Percentiles rank a stretch among this genome's conserved stretches.
phyloP scores from a whole-genome alignment of 35 echinoderm and acorn worm species.

The Diadema setosum region DNA sequence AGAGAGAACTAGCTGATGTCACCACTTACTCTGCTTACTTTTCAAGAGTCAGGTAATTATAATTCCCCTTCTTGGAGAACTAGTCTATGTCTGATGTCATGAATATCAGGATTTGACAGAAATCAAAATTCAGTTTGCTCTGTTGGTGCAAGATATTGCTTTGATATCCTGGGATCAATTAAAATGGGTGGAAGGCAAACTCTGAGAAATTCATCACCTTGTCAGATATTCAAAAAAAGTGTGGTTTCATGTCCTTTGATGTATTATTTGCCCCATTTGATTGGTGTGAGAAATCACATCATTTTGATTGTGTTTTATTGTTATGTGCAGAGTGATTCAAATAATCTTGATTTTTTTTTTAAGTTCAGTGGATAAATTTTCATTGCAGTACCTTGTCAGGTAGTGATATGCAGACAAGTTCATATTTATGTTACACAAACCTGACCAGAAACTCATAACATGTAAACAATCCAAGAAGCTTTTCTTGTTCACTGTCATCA shows the following conservation, averaged over 20 bases:
- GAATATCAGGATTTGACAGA: background rate
- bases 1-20: background rate
- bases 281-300: too few species aligned
- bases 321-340: too few species aligned
- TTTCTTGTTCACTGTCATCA: too few species aligned
- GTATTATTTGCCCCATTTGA: too few species aligned
- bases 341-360: too few species aligned
- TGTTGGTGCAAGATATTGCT: background rate
- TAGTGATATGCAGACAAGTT: too few species aligned
- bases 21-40: background rate
- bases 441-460: background rate
- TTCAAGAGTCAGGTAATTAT: background rate
- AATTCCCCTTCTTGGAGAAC: background rate
- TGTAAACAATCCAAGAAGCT: background rate
- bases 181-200: background rate
- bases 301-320: too few species aligned
- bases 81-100: background rate
- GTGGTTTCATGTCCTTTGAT: too few species aligned
- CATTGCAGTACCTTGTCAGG: too few species aligned
- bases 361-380: too few species aligned
- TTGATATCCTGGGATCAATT: background rate
- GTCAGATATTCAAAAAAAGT: background rate
- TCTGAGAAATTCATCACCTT: background rate
- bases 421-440: too few species aligned
- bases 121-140: background rate